A percentile compares a stretch with the other conserved stretches of the same genome.
These are phyloP conservation scores for Hemicrepidius hirtus DNA, from an alignment of 2,888 invertebrate species.

Conservation along the genomic window DNA sequence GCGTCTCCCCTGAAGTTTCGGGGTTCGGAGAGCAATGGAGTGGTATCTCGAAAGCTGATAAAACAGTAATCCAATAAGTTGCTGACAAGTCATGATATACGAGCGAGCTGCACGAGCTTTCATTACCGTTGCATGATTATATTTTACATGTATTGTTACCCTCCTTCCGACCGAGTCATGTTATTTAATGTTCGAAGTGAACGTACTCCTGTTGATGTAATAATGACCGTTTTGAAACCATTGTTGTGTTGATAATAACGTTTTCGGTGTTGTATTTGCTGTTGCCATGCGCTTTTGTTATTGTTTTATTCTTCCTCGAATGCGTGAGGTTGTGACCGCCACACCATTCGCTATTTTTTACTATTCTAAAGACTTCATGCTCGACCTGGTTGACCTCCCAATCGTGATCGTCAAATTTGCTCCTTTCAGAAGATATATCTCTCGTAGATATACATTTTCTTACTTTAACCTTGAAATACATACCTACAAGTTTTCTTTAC, in stretches of 20 bases:
- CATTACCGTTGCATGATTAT: conserved; percentile 41
- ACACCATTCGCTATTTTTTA: conserved; percentile 1
- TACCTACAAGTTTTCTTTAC: too few relatives aligned
- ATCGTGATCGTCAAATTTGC: background rate
- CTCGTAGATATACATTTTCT: too few relatives aligned
- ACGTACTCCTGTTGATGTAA: conserved; percentile 30
- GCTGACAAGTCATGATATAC: conserved; percentile 39
- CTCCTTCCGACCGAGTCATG: conserved; percentile 37
- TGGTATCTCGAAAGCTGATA: conserved; percentile 26
- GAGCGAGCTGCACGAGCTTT: conserved; percentile 38
- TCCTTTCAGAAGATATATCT: too few relatives aligned
- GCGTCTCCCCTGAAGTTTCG: background rate
- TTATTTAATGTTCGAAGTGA: conserved; percentile 37
- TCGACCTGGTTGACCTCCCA: background rate
- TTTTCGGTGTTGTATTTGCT: conserved; percentile 22
- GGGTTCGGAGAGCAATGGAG: conserved; percentile 5
- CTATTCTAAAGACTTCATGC: background rate
- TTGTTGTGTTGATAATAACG: conserved; percentile 26
- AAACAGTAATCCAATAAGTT: conserved; percentile 37
- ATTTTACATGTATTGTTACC: conserved; percentile 31
- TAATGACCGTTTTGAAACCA: conserved; percentile 32
- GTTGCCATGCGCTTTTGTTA: conserved; percentile 23
- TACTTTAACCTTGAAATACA: too few relatives aligned
- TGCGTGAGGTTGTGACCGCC: conserved; percentile 1
- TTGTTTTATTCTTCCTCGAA: background rate